Conservation (phyloP, 2,113 vertebrate genomes). For the Sylvia atricapilla region DNA sequence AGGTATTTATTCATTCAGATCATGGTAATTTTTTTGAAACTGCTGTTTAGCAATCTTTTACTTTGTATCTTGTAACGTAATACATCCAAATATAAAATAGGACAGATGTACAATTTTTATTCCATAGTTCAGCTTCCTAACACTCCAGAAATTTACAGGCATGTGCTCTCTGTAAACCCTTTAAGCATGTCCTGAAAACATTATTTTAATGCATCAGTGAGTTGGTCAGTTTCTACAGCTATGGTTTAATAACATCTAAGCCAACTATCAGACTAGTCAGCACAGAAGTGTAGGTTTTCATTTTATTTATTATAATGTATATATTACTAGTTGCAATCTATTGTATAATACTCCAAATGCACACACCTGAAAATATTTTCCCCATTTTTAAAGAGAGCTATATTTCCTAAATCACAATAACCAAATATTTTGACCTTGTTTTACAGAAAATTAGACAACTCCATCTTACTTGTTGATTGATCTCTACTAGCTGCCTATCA, state of each 20-base stretch:
- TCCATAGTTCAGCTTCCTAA: constrained; percentile 31
- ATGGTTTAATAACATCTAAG: constrained; percentile 33
- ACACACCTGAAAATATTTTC: constrained; percentile 24
- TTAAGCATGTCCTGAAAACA: constrained; percentile 21
- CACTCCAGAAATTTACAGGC: constrained; percentile 38
- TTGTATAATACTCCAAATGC: constrained; percentile 3
- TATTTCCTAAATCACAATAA: constrained; percentile 10
- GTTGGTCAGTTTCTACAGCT: constrained; percentile 38
- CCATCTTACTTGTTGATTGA: background rate
- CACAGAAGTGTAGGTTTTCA: background rate
- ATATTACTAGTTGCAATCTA: constrained; percentile 23
- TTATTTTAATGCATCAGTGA: constrained; percentile 20
- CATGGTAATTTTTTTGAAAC: background rate
- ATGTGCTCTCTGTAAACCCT: constrained; percentile 35
- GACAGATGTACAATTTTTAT: constrained; percentile 35
- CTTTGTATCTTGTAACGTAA: background rate
- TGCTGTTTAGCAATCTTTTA: constrained; percentile 13
- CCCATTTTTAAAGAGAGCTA: background rate
- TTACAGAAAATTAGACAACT: constrained; percentile 1
- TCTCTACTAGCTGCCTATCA: background rate
- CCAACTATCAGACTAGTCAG: constrained; percentile 39
- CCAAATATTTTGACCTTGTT: background rate
- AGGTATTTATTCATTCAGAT: constrained; percentile 62
- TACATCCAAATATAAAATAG: constrained; percentile 49
- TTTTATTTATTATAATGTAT: constrained; percentile 24